Evolutionary conservation across 2,888 invertebrate genomes (phyloP).

Genomic region (Dryadula phaetusa): DNA sequence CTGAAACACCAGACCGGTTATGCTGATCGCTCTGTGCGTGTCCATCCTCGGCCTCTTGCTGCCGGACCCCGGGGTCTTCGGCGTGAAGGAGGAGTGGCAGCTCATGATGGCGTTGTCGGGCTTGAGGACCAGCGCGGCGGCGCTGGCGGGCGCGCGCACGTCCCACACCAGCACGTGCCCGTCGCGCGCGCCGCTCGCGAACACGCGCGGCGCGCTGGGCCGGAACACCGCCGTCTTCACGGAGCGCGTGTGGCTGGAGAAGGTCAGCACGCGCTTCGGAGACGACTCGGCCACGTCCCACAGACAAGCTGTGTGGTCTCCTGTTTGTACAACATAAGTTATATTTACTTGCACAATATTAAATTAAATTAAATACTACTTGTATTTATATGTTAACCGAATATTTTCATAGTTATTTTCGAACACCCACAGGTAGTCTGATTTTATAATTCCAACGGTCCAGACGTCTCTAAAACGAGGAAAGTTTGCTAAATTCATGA

Average conservation of each 20-base stretch:
- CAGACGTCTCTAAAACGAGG: no score
- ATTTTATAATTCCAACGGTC: no score
- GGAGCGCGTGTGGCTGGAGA: constrained; percentile 91
- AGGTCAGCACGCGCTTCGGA: constrained; percentile 81
- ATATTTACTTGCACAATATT: no score
- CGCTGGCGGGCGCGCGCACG: constrained; percentile 62
- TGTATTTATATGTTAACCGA: no score
- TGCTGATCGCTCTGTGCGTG: constrained; percentile 86
- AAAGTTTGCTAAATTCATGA: no score
- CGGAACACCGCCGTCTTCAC: constrained; percentile 92
- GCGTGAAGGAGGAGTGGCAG: constrained; percentile 84
- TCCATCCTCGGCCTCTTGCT: constrained; percentile 75
- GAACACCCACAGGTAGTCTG: no score
- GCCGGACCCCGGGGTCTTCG: constrained; percentile 82
- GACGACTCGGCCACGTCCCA: constrained; percentile 88
- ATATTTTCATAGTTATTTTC: no score
- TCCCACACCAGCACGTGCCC: constrained; percentile 96
- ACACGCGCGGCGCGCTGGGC: constrained; percentile 88
- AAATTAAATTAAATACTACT: no score
- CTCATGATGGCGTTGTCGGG: constrained; percentile 89
- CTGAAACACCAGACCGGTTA: constrained; percentile 93
- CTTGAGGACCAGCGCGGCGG: constrained; percentile 73
- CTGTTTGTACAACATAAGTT: constrained; percentile 60
- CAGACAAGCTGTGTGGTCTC: constrained; percentile 92
- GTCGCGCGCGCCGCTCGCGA: constrained; percentile 95